phyloP scores from a whole-genome alignment of 2,888 invertebrate genomes.

The Hydriomena furcata region DNA sequence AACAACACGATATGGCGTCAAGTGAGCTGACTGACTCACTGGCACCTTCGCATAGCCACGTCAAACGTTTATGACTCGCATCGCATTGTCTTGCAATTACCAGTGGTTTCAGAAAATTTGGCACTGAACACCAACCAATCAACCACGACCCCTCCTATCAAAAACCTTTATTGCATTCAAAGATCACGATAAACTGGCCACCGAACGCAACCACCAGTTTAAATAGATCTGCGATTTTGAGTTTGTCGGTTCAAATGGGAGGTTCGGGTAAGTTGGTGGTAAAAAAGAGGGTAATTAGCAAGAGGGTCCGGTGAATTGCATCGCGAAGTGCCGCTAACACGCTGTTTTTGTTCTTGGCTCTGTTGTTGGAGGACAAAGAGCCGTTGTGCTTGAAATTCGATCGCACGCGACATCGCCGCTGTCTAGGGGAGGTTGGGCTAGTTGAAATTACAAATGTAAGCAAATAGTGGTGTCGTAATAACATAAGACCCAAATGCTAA shows the following conservation, averaged over 20 bases:
- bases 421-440: constrained; percentile 41
- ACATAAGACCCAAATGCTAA: too few species aligned
- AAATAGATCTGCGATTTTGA: not conserved
- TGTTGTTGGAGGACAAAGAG: constrained; percentile 37
- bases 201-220: constrained; percentile 17
- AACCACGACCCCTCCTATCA: constrained; percentile 9
- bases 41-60: constrained; percentile 60
- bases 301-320: constrained; percentile 64
- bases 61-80: constrained; percentile 68
- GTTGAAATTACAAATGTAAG: not conserved
- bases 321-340: constrained; percentile 74
- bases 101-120: constrained; percentile 74
- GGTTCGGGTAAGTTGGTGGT: constrained; percentile 46
- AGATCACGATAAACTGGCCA: constrained; percentile 39
- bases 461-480: too few species aligned
- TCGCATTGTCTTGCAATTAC: constrained; percentile 77
- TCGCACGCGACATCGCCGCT: constrained; percentile 72
- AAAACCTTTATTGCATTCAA: not conserved
- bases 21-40: constrained; percentile 55
- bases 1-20: constrained; percentile 16
- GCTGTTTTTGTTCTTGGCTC: constrained; percentile 64
- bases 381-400: constrained; percentile 67
- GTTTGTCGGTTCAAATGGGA: not conserved
- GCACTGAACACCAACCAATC: constrained; percentile 48
- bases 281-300: constrained; percentile 63